Base-by-base conservation (phyloP, 2,888 invertebrate genomes). In the Pachycephus smyrnensis region DNA sequence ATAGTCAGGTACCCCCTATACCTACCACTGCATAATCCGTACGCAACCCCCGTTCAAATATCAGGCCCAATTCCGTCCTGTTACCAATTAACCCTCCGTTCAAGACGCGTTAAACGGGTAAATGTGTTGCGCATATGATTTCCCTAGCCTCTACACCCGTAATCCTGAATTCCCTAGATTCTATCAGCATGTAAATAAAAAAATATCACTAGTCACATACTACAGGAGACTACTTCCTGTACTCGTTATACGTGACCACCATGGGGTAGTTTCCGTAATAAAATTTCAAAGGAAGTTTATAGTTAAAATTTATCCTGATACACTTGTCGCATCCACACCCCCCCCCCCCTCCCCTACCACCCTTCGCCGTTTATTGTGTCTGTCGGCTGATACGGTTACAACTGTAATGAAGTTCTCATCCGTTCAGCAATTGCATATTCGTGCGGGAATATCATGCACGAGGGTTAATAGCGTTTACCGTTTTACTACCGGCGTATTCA, bases 391-490 rank as follows among this genome's bases (percentile, higher is more conserved):
- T 82, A 79, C 75, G 83, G 80, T 82, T 81, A 83, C 78, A 77
- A 80, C 83, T 80, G 81, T 83, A 82, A 81, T 83, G 84, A 81
- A 80, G 80, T 81, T 81, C 76, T 80, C 81, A 79, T 84, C 82
- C 80, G 79, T 82, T 80, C 75, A 75, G 76, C 73, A 79, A 76
- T 69, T 36, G 35, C 79, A 69, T 76, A 76, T 76, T 36, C 74
- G 55, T 69, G 74, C 74, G 36, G 33, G 74, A 74, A 74, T 74
- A 74, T 74, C 35, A 36, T 31, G 71, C 69, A 37, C 68, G 35
- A 69, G 82, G 82, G 81, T 83, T 80, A 86, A 85, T 83, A 82
- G 83, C 82, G 83, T 84, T 86, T 83, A 83, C 78, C 80, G 81
- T 80, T 84, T 84, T 82, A 82, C 81, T 73, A 76, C 74, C 73